phyloP scores from a whole-genome alignment of 2,113 vertebrate species.

The Bungarus multicinctus region DNA sequence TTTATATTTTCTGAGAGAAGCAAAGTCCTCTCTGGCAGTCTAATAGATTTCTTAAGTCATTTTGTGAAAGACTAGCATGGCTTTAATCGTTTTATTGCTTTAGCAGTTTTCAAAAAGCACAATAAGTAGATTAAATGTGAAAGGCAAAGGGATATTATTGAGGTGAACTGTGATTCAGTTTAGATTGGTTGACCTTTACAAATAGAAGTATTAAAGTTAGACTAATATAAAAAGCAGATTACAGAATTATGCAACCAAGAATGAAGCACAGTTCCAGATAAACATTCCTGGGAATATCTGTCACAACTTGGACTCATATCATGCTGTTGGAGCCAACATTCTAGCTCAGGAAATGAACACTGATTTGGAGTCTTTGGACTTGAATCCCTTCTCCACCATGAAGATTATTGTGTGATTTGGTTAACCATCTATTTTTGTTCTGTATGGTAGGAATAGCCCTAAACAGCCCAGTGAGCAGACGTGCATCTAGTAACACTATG shows the following conservation, averaged over 20 bases:
- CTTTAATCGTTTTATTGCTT: slow-evolving; percentile 11
- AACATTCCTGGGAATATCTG: neutral
- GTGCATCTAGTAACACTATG: neutral
- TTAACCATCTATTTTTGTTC: neutral
- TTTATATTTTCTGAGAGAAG: neutral
- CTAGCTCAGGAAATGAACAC: neutral
- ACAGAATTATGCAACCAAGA: neutral
- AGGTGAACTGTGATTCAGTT: neutral
- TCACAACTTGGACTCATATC: neutral
- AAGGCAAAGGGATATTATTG: neutral
- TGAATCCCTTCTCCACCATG: neutral
- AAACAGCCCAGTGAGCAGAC: neutral
- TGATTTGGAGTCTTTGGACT: neutral
- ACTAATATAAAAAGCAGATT: neutral
- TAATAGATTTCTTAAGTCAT: neutral
- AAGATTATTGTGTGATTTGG: neutral
- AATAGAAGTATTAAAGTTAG: neutral
- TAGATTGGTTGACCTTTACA: neutral
- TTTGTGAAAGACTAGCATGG: neutral
- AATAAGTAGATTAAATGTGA: neutral
- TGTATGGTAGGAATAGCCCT: neutral
- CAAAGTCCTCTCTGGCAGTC: neutral
- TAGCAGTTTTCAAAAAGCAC: neutral
- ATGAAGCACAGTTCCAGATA: neutral
- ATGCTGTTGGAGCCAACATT: neutral